Conservation (phyloP, 2,797 vertebrate species). For the Sciurus carolinensis region DNA sequence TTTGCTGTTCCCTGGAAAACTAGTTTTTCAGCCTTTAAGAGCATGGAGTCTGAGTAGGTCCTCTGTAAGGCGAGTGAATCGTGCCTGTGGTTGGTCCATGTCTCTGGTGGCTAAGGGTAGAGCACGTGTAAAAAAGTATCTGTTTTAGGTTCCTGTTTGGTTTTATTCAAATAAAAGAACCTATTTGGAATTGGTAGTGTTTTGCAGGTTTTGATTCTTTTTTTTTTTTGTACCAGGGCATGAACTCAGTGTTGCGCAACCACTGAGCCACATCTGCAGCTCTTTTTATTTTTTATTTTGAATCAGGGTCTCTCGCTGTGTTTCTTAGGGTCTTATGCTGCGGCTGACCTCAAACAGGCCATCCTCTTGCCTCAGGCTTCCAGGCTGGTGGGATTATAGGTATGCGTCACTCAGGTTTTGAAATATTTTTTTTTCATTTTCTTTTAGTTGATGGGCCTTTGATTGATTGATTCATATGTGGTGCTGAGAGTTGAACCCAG, state of each 20-base stretch:
- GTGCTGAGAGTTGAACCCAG: too few relatives aligned
- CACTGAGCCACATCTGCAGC: too few relatives aligned
- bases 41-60: not conserved
- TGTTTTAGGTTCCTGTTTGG: not conserved
- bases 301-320: too few relatives aligned
- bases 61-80: not conserved
- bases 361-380: too few relatives aligned
- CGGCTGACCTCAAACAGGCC: too few relatives aligned
- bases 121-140: not conserved
- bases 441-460: too few relatives aligned
- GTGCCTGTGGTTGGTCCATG: not conserved
- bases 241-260: too few relatives aligned
- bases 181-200: not conserved
- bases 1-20: not conserved
- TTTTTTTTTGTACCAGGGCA: too few relatives aligned
- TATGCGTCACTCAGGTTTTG: not conserved
- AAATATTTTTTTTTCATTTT: not conserved
- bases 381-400: too few relatives aligned
- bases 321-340: too few relatives aligned
- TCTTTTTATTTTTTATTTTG: too few relatives aligned
- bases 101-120: not conserved
- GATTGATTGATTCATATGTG: too few relatives aligned
- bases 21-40: not conserved
- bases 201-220: not conserved
- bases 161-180: conserved; percentile 14